Conservation (phyloP, 2,888 invertebrate species). For the Ceramica pisi region DNA sequence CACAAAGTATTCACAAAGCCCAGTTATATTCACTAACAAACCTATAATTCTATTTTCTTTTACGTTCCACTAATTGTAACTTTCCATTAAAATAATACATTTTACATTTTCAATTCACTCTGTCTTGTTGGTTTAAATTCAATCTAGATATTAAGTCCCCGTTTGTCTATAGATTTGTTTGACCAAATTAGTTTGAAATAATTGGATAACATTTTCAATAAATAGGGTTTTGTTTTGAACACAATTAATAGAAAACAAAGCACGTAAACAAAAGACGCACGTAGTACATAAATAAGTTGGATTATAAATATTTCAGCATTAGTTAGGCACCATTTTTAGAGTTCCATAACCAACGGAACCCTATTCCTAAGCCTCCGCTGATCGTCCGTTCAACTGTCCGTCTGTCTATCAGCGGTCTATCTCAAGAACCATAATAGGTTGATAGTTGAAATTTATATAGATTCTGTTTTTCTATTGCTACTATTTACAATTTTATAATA, state of each 20-base stretch:
- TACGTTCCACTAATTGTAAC: slow-evolving; percentile 32
- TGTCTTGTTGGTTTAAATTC: slow-evolving; percentile 32
- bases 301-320: background rate
- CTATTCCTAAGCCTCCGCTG: too few relatives aligned
- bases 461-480: too few relatives aligned
- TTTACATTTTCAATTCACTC: slow-evolving; percentile 50
- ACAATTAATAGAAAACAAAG: slow-evolving; percentile 16
- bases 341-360: too few relatives aligned
- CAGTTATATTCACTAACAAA: slow-evolving; percentile 17
- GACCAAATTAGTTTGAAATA: slow-evolving; percentile 28
- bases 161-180: slow-evolving; percentile 32
- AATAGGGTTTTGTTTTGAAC: slow-evolving; percentile 25
- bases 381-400: too few relatives aligned
- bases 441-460: too few relatives aligned
- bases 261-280: slow-evolving; percentile 7
- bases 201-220: slow-evolving; percentile 18
- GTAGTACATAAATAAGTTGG: background rate
- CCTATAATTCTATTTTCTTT: slow-evolving; percentile 42
- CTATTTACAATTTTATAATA: too few relatives aligned
- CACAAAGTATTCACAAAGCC: slow-evolving; percentile 9
- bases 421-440: too few relatives aligned
- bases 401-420: too few relatives aligned
- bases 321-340: background rate
- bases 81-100: slow-evolving; percentile 45
- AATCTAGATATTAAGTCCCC: slow-evolving; percentile 47